Evolutionary conservation across 2,888 invertebrate genomes (phyloP).

Genomic region (Zhengitettix transpicula): DNA sequence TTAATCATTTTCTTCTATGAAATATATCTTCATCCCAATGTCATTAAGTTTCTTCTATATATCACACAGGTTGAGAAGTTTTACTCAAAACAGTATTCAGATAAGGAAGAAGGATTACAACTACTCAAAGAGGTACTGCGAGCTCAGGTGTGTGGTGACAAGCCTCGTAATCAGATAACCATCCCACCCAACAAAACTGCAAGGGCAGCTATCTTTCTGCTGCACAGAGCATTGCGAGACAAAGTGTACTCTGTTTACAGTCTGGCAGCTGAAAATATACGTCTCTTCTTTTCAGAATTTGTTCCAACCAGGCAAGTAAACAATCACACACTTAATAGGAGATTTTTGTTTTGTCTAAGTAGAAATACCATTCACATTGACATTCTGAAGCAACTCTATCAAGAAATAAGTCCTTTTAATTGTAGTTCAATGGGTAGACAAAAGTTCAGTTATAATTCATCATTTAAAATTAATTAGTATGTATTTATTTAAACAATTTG

Average conservation of each 20-base stretch:
- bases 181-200: conserved; percentile 59
- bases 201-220: conserved; percentile 58
- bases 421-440: no score
- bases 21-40: no score
- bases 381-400: no score
- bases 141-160: conserved; percentile 14
- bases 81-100: conserved; percentile 77
- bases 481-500: no score
- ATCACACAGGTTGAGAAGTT: conserved; percentile 61
- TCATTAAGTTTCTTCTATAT: no score
- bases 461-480: no score
- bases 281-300: conserved; percentile 66
- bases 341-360: no score
- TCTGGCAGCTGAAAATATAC: conserved; percentile 64
- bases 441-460: no score
- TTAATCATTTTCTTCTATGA: no score
- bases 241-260: conserved; percentile 81
- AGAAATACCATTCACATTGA: no score
- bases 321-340: background rate
- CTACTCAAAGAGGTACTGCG: conserved; percentile 40
- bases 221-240: conserved; percentile 67
- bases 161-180: background rate
- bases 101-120: conserved; percentile 74
- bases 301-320: conserved; percentile 51
- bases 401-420: no score